A percentile compares a stretch with the other conserved stretches of the same genome.
These are phyloP conservation scores for Pycnonotus jocosus DNA, from an alignment of 2,113 vertebrate genomes.

Conservation along the genomic window DNA sequence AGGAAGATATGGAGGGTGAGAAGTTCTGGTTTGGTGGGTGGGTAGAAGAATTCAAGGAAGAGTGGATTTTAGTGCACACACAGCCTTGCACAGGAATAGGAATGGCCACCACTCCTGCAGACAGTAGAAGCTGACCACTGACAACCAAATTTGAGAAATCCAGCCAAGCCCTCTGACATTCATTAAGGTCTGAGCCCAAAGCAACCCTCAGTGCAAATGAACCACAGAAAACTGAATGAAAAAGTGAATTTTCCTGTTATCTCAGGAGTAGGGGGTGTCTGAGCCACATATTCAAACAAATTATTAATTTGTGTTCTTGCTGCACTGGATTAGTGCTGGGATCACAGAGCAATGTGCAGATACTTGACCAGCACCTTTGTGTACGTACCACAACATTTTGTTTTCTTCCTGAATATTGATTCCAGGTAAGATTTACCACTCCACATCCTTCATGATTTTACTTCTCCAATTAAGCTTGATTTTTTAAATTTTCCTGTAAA, in stretches of 20 bases:
- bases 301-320: accelerated
- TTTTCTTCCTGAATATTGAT: not conserved
- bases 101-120: no score
- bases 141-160: not conserved
- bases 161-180: not conserved
- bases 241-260: not conserved
- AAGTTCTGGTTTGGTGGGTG: not conserved
- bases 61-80: not conserved
- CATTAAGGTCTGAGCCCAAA: not conserved
- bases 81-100: not conserved
- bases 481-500: conserved; percentile 14
- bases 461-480: not conserved
- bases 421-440: not conserved
- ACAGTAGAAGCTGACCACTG: accelerated
- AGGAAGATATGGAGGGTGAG: not conserved
- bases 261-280: accelerated
- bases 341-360: accelerated
- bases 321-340: not conserved
- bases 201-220: not conserved
- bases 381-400: not conserved
- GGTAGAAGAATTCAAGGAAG: not conserved
- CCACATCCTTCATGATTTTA: not conserved
- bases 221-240: not conserved
- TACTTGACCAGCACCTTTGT: not conserved
- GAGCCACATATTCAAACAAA: not conserved